phyloP scores from a whole-genome alignment of 2,888 invertebrate genomes.

The Drosophila ezoana region DNA sequence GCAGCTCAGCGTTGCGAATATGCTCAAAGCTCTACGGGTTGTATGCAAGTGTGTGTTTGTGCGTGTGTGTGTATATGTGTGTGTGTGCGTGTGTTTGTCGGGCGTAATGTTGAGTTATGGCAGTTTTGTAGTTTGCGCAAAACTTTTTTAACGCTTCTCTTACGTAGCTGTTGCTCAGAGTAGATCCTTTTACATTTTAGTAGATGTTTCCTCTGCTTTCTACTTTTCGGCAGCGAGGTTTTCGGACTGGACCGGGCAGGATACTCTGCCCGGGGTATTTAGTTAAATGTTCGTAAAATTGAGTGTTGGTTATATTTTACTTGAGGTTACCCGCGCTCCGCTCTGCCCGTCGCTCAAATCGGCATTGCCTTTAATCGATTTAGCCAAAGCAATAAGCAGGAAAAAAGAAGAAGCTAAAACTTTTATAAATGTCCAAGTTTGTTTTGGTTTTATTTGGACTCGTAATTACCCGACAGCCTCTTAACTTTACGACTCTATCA shows the following conservation, averaged over 20 bases:
- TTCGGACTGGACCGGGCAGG: conserved; percentile 1
- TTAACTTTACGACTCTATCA: conserved; percentile 69
- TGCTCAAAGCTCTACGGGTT: conserved; percentile 32
- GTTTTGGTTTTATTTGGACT: conserved; percentile 42
- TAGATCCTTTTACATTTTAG: conserved; percentile 17
- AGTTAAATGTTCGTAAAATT: conserved; percentile 77
- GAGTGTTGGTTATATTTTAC: conserved; percentile 65
- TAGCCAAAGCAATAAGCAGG: conserved; percentile 61
- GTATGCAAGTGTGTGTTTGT: neutral
- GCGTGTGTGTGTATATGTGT: conserved; percentile 28
- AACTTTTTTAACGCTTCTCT: conserved; percentile 67
- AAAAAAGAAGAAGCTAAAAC: conserved; percentile 29
- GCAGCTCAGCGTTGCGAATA: conserved; percentile 63
- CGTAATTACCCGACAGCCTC: conserved; percentile 58
- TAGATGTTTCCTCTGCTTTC: conserved; percentile 4
- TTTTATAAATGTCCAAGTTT: conserved; percentile 71
- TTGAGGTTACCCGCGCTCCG: conserved; percentile 30
- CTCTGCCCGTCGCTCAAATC: neutral
- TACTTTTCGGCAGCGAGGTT: conserved; percentile 1
- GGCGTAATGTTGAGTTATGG: conserved; percentile 79
- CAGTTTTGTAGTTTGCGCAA: conserved; percentile 74
- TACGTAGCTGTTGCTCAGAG: conserved; percentile 46
- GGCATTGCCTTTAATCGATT: conserved; percentile 70
- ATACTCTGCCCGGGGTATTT: conserved; percentile 56
- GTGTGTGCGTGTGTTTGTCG: conserved; percentile 36